Evolutionary conservation across 1,140 invertebrate genomes (phyloP).

Genomic region (Homarus americanus): DNA sequence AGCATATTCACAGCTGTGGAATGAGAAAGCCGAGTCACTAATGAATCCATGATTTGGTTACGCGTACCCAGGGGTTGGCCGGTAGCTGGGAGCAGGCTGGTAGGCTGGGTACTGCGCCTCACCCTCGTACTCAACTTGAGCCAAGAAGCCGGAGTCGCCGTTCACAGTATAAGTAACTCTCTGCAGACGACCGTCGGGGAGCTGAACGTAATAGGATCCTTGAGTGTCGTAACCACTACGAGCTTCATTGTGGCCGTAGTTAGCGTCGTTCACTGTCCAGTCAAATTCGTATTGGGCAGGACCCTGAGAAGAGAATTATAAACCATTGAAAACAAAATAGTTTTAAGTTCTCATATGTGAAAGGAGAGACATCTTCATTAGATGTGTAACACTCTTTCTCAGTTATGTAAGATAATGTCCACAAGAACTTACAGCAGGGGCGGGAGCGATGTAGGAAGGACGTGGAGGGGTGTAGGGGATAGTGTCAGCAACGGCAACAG

Average conservation of each 20-base stretch:
- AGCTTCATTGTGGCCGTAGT: neutral
- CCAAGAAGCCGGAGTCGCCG: constrained; percentile 50
- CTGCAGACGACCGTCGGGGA: neutral
- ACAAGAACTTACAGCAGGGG: neutral
- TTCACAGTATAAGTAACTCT: constrained; percentile 22
- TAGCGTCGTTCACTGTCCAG: neutral
- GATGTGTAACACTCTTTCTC: neutral
- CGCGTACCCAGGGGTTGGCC: too few relatives aligned
- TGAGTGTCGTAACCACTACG: constrained; percentile 7
- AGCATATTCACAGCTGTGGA: too few relatives aligned
- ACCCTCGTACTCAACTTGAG: constrained; percentile 30
- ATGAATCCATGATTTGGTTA: too few relatives aligned
- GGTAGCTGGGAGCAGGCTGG: constrained; percentile 14
- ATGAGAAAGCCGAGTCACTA: too few relatives aligned
- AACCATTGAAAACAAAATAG: neutral
- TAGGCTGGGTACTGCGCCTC: constrained; percentile 35
- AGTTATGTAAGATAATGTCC: neutral
- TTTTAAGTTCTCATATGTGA: too few relatives aligned
- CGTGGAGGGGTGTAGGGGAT: neutral
- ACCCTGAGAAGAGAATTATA: neutral
- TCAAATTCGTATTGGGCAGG: neutral
- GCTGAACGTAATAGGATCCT: constrained; percentile 6
- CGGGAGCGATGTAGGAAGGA: neutral
- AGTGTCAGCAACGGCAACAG: neutral
- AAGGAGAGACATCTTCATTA: neutral